Percentiles rank a stretch among this genome's conserved stretches.
Evolutionary conservation across 2,113 vertebrate genomes (phyloP).

Genomic region (Pelecanus crispus): DNA sequence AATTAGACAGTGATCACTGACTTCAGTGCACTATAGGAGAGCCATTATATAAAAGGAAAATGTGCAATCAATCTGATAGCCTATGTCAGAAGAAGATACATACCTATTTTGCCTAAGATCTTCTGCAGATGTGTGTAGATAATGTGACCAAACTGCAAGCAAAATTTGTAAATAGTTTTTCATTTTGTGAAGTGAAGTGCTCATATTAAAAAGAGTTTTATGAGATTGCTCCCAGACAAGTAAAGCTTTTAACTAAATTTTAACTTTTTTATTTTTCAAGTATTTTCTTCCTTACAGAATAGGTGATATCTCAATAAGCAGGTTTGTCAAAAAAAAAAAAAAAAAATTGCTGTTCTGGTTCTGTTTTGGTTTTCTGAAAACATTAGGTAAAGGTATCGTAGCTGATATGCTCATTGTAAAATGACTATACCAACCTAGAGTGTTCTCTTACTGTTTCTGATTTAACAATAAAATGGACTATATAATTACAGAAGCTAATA

Average conservation of each 20-base stretch:
- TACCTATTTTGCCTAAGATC: slow-evolving; percentile 55
- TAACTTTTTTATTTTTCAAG: slow-evolving; percentile 55
- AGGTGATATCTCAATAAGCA: background rate
- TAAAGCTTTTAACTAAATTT: slow-evolving; percentile 62
- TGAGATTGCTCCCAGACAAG: slow-evolving; percentile 66
- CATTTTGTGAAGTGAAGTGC: slow-evolving; percentile 75
- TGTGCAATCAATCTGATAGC: slow-evolving; percentile 54
- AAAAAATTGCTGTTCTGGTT: slow-evolving; percentile 8
- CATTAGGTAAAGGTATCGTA: background rate
- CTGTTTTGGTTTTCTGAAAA: slow-evolving; percentile 11
- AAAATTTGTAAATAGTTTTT: slow-evolving; percentile 75
- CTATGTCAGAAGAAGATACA: slow-evolving; percentile 43
- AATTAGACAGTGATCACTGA: slow-evolving; percentile 61
- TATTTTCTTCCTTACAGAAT: slow-evolving; percentile 31
- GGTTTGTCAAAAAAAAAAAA: slow-evolving; percentile 31
- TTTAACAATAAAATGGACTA: background rate
- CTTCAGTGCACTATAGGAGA: slow-evolving; percentile 58
- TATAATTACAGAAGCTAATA: background rate
- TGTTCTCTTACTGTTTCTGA: slow-evolving; percentile 30
- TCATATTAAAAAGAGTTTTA: slow-evolving; percentile 79
- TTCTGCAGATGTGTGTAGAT: slow-evolving; percentile 60
- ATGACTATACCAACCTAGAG: background rate
- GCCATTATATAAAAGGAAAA: slow-evolving; percentile 54
- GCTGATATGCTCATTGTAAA: slow-evolving; percentile 15
- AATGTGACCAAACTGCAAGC: slow-evolving; percentile 62